Percentiles rank a stretch among this genome's conserved stretches.
Conservation (phyloP, 2,888 invertebrate genomes). For the Plagodis dolabraria region DNA sequence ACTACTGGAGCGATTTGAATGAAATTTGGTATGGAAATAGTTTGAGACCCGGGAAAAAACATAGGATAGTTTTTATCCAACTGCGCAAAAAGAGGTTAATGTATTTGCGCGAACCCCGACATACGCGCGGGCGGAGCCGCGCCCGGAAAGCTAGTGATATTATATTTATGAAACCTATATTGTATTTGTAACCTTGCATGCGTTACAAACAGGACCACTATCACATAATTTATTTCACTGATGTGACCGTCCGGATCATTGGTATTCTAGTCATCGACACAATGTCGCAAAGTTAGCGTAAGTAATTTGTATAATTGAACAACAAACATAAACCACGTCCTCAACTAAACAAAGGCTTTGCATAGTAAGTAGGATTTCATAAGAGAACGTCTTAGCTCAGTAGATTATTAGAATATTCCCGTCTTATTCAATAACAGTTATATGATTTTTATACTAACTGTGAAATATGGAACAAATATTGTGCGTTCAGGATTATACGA, state of each 20-base stretch:
- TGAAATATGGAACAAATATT: neutral
- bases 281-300: slow-evolving; percentile 33
- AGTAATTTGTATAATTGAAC: slow-evolving; percentile 36
- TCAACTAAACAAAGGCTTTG: slow-evolving; percentile 27
- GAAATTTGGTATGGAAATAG: too few relatives aligned
- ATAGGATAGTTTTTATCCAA: too few relatives aligned
- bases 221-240: slow-evolving; percentile 6
- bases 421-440: too few relatives aligned
- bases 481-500: neutral
- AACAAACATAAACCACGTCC: slow-evolving; percentile 38
- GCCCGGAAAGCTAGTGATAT: too few relatives aligned
- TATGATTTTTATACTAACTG: too few relatives aligned
- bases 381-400: slow-evolving; percentile 1
- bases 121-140: too few relatives aligned
- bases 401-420: neutral
- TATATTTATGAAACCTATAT: too few relatives aligned
- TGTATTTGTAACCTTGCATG: neutral
- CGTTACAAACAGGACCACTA: slow-evolving; percentile 4
- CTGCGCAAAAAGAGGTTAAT: too few relatives aligned
- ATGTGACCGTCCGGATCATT: slow-evolving; percentile 19
- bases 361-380: slow-evolving; percentile 23
- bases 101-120: too few relatives aligned
- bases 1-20: too few relatives aligned
- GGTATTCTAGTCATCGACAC: slow-evolving; percentile 32
- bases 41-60: too few relatives aligned